These are phyloP conservation scores for Ceratosolen fusciceps DNA, from an alignment of 1,140 invertebrate species.

Conservation along the genomic window DNA sequence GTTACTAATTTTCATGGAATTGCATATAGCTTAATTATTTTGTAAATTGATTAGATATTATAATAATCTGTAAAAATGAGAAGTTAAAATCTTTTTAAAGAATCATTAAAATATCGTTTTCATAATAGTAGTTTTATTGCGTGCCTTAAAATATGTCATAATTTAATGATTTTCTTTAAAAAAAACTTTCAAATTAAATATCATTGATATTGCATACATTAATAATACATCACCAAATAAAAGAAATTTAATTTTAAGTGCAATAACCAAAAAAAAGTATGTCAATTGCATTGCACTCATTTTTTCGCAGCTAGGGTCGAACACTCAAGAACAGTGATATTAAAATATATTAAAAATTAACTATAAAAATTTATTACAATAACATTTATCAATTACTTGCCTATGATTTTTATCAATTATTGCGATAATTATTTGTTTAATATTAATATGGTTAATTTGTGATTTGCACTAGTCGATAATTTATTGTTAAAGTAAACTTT, in stretches of 20 bases:
- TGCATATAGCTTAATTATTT: neutral
- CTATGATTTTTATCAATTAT: constrained; percentile 28
- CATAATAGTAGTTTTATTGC: constrained; percentile 29
- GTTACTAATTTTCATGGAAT: neutral
- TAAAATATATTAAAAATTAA: constrained; percentile 45
- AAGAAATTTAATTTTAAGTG: constrained; percentile 33
- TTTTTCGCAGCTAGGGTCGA: constrained; percentile 41
- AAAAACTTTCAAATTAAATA: constrained; percentile 14
- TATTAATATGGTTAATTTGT: constrained; percentile 22
- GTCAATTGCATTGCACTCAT: constrained; percentile 48
- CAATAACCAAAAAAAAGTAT: constrained; percentile 47
- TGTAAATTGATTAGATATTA: constrained; percentile 7
- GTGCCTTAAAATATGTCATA: constrained; percentile 38
- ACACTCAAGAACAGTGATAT: constrained; percentile 46
- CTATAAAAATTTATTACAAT: constrained; percentile 42
- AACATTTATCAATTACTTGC: constrained; percentile 40
- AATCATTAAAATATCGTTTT: neutral
- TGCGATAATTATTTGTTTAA: constrained; percentile 35
- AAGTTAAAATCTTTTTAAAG: neutral
- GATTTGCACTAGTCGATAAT: constrained; percentile 47
- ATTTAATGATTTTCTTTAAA: constrained; percentile 1
- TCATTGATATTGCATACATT: constrained; percentile 39
- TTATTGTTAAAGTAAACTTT: constrained; percentile 41
- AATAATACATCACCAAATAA: constrained; percentile 34
- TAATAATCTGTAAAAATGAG: too few relatives aligned